Percentiles rank a stretch among this genome's conserved stretches.
Conservation (phyloP, 2,113 vertebrate genomes). For the Atractosteus spatula region DNA sequence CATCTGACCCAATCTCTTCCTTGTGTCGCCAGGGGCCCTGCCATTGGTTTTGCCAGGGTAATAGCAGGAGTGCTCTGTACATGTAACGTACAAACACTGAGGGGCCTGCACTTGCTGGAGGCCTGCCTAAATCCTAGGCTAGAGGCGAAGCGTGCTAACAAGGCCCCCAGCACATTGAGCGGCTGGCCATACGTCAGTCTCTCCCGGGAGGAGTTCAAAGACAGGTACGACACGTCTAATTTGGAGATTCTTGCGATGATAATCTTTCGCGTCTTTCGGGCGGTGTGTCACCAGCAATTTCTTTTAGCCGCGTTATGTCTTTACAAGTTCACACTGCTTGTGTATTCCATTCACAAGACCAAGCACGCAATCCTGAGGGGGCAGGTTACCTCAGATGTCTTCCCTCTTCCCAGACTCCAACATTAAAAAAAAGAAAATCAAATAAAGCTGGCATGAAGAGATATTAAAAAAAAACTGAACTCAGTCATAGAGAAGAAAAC, state of each 20-base stretch:
- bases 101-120: constrained; percentile 77
- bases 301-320: constrained; percentile 48
- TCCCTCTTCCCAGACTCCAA: background rate
- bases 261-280: constrained; percentile 70
- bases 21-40: constrained; percentile 65
- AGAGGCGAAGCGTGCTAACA: constrained; percentile 79
- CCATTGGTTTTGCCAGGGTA: constrained; percentile 46
- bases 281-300: constrained; percentile 53
- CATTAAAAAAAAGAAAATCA: too few relatives aligned
- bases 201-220: constrained; percentile 60
- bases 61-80: constrained; percentile 42
- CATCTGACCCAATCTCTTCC: constrained; percentile 85
- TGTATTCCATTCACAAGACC: background rate
- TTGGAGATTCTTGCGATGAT: constrained; percentile 68
- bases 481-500: too few relatives aligned
- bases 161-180: constrained; percentile 87
- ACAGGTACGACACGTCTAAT: constrained; percentile 59
- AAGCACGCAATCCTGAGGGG: constrained; percentile 23
- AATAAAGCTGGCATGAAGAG: too few relatives aligned
- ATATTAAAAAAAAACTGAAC: too few relatives aligned
- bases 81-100: constrained; percentile 43
- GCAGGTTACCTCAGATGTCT: background rate
- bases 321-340: constrained; percentile 29
- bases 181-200: constrained; percentile 56
- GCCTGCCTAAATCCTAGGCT: constrained; percentile 79